A percentile compares a stretch with the other conserved stretches of the same genome.
phyloP scores from a whole-genome alignment of 2,797 vertebrate genomes.

The Anguilla pacifica region DNA sequence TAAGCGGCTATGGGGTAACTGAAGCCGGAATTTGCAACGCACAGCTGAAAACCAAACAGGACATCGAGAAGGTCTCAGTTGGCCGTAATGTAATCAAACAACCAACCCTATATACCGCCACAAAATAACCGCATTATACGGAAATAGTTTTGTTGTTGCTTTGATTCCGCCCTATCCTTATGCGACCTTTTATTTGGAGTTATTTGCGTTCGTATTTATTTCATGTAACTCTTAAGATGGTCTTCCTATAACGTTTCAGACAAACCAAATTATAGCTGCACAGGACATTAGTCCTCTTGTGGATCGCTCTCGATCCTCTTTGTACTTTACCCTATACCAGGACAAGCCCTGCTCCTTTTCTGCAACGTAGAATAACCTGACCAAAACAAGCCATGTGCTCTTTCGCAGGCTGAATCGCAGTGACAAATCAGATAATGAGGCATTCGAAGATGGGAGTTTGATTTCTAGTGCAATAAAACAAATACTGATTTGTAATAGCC shows the following conservation, averaged over 20 bases:
- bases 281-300: background rate
- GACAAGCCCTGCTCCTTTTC: no score
- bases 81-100: background rate
- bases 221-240: background rate
- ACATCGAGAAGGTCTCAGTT: background rate
- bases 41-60: background rate
- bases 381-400: background rate
- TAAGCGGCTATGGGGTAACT: slow-evolving; percentile 16
- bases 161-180: background rate
- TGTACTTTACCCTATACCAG: background rate
- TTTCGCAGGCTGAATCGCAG: background rate
- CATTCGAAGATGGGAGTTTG: background rate
- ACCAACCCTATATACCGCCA: background rate
- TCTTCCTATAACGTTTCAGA: background rate
- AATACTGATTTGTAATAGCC: background rate
- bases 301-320: background rate
- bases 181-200: background rate
- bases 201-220: background rate
- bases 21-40: background rate
- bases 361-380: no score
- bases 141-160: background rate
- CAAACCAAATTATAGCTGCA: background rate
- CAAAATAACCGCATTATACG: slow-evolving; percentile 2
- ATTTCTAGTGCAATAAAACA: background rate
- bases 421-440: background rate